A percentile compares a stretch with the other conserved stretches of the same genome.
Evolutionary conservation across 2,797 vertebrate genomes (phyloP).

Genomic region (Philypnodon macrostomus): DNA sequence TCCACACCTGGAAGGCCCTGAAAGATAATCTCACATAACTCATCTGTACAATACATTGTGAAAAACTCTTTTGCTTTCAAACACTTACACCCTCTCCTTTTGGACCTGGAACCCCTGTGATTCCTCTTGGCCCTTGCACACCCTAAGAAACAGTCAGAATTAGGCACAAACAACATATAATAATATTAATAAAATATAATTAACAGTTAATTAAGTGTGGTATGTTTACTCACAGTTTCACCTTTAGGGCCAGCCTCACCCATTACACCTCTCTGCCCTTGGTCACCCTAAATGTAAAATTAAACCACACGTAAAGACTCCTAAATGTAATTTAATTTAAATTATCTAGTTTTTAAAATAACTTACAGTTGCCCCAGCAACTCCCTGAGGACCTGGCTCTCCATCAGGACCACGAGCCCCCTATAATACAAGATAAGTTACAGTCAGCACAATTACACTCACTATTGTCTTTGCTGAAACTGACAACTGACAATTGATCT

Average conservation of each 20-base stretch:
- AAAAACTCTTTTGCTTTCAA: conserved; percentile 6
- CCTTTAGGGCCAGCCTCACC: conserved; percentile 90
- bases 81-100: conserved; percentile 90
- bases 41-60: conserved; percentile 3
- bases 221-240: conserved; percentile 76
- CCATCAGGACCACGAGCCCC: conserved; percentile 89
- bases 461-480: neutral
- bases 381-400: conserved; percentile 87
- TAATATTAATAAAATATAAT: too few species aligned
- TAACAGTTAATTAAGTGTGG: neutral
- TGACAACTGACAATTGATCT: neutral
- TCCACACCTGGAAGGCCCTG: conserved; percentile 93
- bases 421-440: conserved; percentile 63
- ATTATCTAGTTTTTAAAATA: conserved; percentile 2
- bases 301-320: neutral
- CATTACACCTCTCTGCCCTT: conserved; percentile 85
- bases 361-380: conserved; percentile 88
- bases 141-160: conserved; percentile 75
- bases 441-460: neutral
- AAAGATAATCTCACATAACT: conserved; percentile 12
- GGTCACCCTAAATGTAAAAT: conserved; percentile 83
- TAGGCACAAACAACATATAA: conserved; percentile 1
- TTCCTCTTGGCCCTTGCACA: conserved; percentile 84
- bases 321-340: conserved; percentile 1
- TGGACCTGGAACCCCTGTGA: conserved; percentile 90